These are phyloP conservation scores for Germaria angustata DNA, from an alignment of 2,888 invertebrate genomes.

Conservation along the genomic window DNA sequence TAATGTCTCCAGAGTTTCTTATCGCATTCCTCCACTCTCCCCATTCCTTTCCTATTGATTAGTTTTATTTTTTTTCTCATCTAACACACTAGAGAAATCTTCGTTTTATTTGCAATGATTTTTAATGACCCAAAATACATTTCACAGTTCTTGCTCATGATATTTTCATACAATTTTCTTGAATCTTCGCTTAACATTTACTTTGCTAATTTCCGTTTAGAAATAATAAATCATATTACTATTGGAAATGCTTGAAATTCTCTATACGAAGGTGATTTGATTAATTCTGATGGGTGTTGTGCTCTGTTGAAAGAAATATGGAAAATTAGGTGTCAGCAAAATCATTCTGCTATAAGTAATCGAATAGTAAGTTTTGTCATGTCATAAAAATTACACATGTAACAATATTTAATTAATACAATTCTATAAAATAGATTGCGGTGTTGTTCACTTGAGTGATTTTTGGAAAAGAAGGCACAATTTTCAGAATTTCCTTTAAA, in stretches of 20 bases:
- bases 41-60: slow-evolving; percentile 48
- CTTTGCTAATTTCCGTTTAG: slow-evolving; percentile 27
- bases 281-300: neutral
- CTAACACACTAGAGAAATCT: slow-evolving; percentile 21
- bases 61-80: slow-evolving; percentile 61
- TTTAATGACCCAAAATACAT: slow-evolving; percentile 54
- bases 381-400: neutral
- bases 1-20: neutral
- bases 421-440: neutral
- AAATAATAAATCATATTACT: slow-evolving; percentile 34
- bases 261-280: slow-evolving; percentile 1
- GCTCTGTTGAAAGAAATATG: neutral
- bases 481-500: too few relatives aligned
- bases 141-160: slow-evolving; percentile 5
- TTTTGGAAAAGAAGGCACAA: neutral
- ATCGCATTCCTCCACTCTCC: neutral
- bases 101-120: slow-evolving; percentile 48
- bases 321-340: neutral
- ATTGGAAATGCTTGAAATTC: neutral
- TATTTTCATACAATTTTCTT: neutral
- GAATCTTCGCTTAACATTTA: neutral
- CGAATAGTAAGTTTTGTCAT: neutral
- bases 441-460: neutral
- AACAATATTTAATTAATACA: neutral
- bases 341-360: neutral